Conservation (phyloP, 1,140 invertebrate species). For the Phocides pigmalion region DNA sequence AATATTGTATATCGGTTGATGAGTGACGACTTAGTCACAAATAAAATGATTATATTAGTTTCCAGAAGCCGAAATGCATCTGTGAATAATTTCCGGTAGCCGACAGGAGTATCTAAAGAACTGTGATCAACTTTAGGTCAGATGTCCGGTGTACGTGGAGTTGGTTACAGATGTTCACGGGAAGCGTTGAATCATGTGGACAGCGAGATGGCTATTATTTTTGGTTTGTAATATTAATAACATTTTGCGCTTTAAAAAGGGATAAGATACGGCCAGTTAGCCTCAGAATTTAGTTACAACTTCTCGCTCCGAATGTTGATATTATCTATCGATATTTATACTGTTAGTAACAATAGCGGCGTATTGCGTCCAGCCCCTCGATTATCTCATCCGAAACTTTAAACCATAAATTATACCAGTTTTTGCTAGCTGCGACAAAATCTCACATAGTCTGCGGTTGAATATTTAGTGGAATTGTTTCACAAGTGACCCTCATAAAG, state of each 20-base stretch:
- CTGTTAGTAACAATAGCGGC: slow-evolving; percentile 25
- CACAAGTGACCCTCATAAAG: slow-evolving; percentile 55
- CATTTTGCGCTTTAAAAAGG: background rate
- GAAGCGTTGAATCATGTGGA: no score
- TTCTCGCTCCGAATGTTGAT: background rate
- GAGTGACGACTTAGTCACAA: no score
- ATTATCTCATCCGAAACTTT: slow-evolving; percentile 47
- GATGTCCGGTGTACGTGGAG: no score
- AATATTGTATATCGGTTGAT: no score
- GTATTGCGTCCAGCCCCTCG: slow-evolving; percentile 29
- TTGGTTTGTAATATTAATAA: background rate
- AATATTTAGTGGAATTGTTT: slow-evolving; percentile 71
- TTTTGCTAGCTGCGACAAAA: slow-evolving; percentile 54
- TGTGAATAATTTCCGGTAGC: no score
- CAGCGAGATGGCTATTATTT: no score
- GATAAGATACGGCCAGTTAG: background rate
- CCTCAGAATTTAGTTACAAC: background rate
- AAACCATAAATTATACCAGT: slow-evolving; percentile 55
- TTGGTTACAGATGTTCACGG: no score
- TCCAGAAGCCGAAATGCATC: no score
- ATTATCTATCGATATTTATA: slow-evolving; percentile 14
- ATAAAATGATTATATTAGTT: no score
- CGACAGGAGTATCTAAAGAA: no score
- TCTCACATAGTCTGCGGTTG: slow-evolving; percentile 46
- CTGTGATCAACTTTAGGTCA: no score